Base-by-base conservation (phyloP, 2,888 invertebrate genomes). In the Tryphoninae sp. region DNA sequence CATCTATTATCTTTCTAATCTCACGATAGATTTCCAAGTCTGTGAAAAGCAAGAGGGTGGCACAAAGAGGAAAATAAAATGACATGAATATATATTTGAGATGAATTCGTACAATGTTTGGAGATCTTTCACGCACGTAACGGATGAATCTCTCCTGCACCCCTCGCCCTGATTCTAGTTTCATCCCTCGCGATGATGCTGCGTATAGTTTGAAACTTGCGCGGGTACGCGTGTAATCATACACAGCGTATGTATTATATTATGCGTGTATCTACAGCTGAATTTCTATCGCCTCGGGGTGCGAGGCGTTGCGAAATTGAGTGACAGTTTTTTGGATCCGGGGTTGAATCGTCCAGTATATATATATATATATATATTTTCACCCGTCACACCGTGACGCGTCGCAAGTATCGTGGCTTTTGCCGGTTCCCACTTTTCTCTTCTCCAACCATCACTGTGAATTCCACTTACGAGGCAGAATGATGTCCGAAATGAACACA, bases 271-370 rank as follows among this genome's bases (percentile, higher is more conserved):
- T 33, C 68, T 64, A 67, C 71, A 16, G 58, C 71, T 53, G 53
- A 64, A 77, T 64, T 55, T 71, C 62, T 71, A 26, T 74, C 58
- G 68, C 71, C 22, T 78, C 49, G 42, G 82, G 78, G 81, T 75
- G 74, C 82, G 75, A 84, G 84, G 84, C 80, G 82, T 84, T 81
- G 72, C 84, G 65, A 84, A 81, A 81, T 81, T 81, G 81, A 82
- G 76, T 81, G 84, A 84, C 84, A 82, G 78, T 68, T 58, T 65
- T 74, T 77, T 74, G 76, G 76, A 76, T 74, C 77, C 65, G 58
- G 65, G 68, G 49, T 75, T 71, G 53, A 45, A 53, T 71, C 69
- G 68, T 74, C 61, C 45, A 33, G 62, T 9, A 79, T 11, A 59
- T 51, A 59, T 64, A 45, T 33, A n/a, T n/a, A n/a, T n/a, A n/a